Conservation (phyloP, 1,140 invertebrate species). For the Apis dorsata region DNA sequence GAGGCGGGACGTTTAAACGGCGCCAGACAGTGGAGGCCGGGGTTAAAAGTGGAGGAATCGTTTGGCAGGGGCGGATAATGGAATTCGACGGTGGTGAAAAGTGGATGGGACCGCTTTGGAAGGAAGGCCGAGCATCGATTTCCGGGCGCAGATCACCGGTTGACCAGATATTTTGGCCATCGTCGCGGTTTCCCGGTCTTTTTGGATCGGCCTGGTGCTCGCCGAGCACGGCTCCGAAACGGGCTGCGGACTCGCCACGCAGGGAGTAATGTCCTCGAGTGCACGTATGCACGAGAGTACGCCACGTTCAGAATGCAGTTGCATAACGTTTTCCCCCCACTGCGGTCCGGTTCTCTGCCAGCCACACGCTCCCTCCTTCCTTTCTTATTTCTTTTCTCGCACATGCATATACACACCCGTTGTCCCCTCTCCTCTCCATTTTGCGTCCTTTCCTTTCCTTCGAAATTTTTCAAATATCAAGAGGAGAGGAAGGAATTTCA, state of each 20-base stretch:
- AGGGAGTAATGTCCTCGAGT: slow-evolving; percentile 66
- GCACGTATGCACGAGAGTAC: slow-evolving; percentile 50
- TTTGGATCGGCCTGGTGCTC: slow-evolving; percentile 20
- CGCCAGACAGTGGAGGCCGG: background rate
- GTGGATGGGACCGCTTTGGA: background rate
- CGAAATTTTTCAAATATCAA: no score
- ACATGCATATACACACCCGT: no score
- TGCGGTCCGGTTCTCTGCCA: background rate
- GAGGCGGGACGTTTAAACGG: background rate
- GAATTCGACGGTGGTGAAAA: background rate
- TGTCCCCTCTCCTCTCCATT: background rate
- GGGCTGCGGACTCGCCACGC: slow-evolving; percentile 42
- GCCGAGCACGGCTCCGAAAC: slow-evolving; percentile 11
- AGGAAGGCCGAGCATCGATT: slow-evolving; percentile 24
- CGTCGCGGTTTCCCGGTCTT: slow-evolving; percentile 32
- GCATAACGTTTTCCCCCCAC: slow-evolving; percentile 55
- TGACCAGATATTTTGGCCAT: slow-evolving; percentile 38
- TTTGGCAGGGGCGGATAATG: background rate
- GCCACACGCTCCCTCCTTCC: background rate
- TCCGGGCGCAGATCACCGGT: background rate
- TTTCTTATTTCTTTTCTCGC: slow-evolving; percentile 2
- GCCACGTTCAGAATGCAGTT: slow-evolving; percentile 63
- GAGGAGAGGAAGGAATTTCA: no score
- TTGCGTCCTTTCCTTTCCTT: background rate
- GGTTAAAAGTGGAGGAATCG: background rate